Evolutionary conservation across 2,113 vertebrate genomes (phyloP).

Genomic region (Sinosuthora webbiana): DNA sequence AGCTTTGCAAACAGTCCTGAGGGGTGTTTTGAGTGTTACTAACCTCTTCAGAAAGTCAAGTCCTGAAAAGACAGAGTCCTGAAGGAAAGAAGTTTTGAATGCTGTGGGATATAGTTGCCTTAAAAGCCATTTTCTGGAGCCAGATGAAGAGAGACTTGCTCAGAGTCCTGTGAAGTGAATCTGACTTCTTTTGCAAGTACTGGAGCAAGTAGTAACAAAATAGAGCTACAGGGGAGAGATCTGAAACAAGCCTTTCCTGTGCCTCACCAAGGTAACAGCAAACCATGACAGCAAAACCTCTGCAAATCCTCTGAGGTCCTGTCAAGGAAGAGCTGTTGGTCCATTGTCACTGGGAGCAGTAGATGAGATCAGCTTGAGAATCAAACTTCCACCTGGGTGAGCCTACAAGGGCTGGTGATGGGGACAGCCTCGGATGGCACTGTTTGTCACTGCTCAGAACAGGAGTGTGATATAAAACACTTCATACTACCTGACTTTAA

Average conservation of each 20-base stretch:
- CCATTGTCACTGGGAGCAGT: neutral
- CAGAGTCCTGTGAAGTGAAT: neutral
- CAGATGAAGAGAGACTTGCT: neutral
- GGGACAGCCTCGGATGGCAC: neutral
- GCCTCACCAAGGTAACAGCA: neutral
- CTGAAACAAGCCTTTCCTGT: neutral
- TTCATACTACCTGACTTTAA: neutral
- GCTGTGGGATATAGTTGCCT: neutral
- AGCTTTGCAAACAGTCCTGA: conserved; percentile 16
- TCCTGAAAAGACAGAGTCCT: neutral
- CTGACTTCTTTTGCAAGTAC: neutral
- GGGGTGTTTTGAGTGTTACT: neutral
- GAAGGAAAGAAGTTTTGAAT: neutral
- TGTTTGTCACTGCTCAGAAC: neutral
- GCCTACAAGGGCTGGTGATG: neutral
- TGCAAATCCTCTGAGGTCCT: neutral
- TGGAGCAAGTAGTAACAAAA: neutral
- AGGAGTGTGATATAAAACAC: neutral
- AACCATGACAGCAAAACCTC: neutral
- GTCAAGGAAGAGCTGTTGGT: neutral
- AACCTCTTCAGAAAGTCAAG: neutral
- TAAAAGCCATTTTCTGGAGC: neutral
- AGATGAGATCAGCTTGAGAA: neutral
- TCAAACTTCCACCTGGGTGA: neutral
- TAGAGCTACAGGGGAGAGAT: neutral